These are phyloP conservation scores for Turdus rufiventris DNA, from an alignment of 2,113 vertebrate species.

Conservation along the genomic window DNA sequence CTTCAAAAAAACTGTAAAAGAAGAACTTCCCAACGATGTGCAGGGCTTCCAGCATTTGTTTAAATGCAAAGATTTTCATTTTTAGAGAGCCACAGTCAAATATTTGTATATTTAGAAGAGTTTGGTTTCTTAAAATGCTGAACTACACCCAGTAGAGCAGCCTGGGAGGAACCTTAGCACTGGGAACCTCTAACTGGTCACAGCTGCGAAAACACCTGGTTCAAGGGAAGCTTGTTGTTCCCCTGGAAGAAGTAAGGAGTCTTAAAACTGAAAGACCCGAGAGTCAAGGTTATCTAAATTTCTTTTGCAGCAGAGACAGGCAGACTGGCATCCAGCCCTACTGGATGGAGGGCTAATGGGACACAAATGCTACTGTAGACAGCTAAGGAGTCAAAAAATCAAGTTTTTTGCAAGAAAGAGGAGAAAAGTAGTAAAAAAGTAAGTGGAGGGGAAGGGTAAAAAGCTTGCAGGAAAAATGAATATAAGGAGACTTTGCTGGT, in stretches of 20 bases:
- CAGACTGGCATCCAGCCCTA: neutral
- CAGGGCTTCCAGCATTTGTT: constrained; percentile 8
- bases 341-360: neutral
- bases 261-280: neutral
- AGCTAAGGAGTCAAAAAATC: neutral
- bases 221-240: neutral
- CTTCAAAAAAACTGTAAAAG: neutral
- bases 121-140: neutral
- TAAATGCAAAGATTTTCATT: constrained; percentile 42
- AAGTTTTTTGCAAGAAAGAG: neutral
- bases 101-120: neutral
- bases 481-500: neutral
- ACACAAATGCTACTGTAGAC: neutral
- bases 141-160: neutral
- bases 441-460: fast-evolving
- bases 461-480: neutral
- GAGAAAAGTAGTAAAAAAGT: neutral
- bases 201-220: neutral
- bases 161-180: neutral
- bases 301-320: neutral
- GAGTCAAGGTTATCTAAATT: neutral
- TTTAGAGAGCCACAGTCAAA: constrained; percentile 32
- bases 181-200: neutral
- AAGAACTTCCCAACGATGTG: neutral
- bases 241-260: neutral